Conservation (phyloP, 1,140 invertebrate genomes). For the Vanessa tameamea region DNA sequence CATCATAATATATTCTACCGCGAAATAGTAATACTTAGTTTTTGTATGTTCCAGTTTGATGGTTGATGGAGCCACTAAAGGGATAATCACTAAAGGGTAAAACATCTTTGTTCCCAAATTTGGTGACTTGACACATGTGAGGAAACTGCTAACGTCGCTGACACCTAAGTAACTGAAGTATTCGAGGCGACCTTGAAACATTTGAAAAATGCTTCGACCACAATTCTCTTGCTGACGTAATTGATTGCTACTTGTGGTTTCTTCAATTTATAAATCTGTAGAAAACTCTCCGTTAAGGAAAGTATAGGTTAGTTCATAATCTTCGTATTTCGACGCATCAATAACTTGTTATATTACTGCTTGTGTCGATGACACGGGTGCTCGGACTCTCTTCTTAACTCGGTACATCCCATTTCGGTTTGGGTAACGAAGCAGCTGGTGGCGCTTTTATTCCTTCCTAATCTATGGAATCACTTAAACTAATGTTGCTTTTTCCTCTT, state of each 20-base stretch:
- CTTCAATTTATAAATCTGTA: slow-evolving; percentile 1
- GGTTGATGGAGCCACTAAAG: no score
- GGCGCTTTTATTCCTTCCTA: slow-evolving; percentile 18
- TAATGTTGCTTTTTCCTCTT: slow-evolving; percentile 6
- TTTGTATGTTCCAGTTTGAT: no score
- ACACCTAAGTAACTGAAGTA: slow-evolving; percentile 16
- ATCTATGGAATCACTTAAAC: neutral
- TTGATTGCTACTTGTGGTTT: slow-evolving; percentile 2
- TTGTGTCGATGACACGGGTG: slow-evolving; percentile 9
- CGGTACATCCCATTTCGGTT: slow-evolving; percentile 20
- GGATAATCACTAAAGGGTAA: no score
- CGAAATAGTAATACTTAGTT: no score
- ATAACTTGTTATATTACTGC: slow-evolving; percentile 29
- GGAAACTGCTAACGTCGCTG: slow-evolving; percentile 5
- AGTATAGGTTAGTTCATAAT: neutral
- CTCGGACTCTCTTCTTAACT: slow-evolving; percentile 3
- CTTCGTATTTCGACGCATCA: slow-evolving; percentile 17
- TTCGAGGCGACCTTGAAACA: slow-evolving; percentile 28
- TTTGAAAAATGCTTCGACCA: slow-evolving; percentile 41
- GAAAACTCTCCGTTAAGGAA: neutral
- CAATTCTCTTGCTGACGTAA: neutral
- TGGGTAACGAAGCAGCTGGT: slow-evolving; percentile 25
- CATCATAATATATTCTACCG: no score
- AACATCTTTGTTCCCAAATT: no score
- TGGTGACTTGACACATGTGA: no score